Base-by-base conservation (phyloP, 2,797 vertebrate genomes). In the Sebastes steindachneri region DNA sequence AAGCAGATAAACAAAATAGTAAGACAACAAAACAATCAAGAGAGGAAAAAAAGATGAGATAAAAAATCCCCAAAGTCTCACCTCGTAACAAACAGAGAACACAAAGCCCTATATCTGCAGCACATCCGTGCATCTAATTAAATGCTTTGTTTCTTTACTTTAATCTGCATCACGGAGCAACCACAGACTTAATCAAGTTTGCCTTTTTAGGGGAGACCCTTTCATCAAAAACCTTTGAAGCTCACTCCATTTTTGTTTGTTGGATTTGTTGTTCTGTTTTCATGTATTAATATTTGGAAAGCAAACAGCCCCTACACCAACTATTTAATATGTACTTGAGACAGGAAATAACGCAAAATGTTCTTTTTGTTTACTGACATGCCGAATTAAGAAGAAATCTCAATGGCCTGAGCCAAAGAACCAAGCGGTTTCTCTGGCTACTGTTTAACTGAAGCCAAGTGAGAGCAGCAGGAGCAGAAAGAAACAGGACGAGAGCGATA, bases 51-150 rank as follows among this genome's bases (percentile, higher is more conserved):
- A 19, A 57, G 54, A 79, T 29, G 29, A 54, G 45, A 80, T 62
- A 25, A 28, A 64, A 74, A 85, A 65, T 75, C 58, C 59, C 63
- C 9, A 62, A 58, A 72, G 54, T 81, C 63, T 76, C 29, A 66
- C 53, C 62, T 83, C 35, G 7, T 17, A 59, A 21, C 60, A 54
- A 59, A 21, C 65, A 54, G 15, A 70, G 63, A 77, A 67, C 19
- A 73, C 53, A 65, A 71, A 65, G 31, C 37, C 3, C 4, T 25
- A 3, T 29, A 78, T 79, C 57, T 45, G 77, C 71, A 71, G 67
- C 14, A 51, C 57, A 51, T 73, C 59, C 55, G 21, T 41, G 53
- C 7, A 4, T 35, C 73, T 79, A 57, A 85, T 83, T 64, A 48
- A 68, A 75, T 17, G 6, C 31, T 37, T 59, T 66, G 41, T 70